Percentiles rank a stretch among this genome's conserved stretches.
Evolutionary conservation across 2,797 vertebrate species (phyloP).

Genomic region (Enteromius argenteus): DNA sequence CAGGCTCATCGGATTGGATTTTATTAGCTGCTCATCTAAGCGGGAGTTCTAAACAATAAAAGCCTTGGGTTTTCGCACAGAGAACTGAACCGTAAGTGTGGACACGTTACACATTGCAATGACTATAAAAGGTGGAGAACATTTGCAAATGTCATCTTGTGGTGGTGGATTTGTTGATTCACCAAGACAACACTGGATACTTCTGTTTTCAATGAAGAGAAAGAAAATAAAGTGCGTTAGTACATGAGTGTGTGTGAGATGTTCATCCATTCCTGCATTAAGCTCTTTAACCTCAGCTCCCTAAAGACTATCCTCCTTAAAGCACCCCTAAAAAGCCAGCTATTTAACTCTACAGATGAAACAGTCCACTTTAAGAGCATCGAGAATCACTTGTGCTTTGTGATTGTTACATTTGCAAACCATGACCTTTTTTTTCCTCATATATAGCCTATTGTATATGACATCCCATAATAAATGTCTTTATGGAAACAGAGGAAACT

Average conservation of each 20-base stretch:
- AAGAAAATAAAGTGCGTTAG: constrained; percentile 48
- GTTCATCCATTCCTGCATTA: constrained; percentile 59
- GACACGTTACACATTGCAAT: constrained; percentile 29
- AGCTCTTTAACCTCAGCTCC: constrained; percentile 57
- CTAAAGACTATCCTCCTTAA: constrained; percentile 54
- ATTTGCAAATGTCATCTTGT: constrained; percentile 45
- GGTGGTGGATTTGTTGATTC: constrained; percentile 51
- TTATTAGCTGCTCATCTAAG: constrained; percentile 52
- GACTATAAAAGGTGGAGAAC: constrained; percentile 47
- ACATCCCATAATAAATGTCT: constrained; percentile 66
- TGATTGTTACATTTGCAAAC: constrained; percentile 82
- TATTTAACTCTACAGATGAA: constrained; percentile 70
- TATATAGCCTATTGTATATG: constrained; percentile 66
- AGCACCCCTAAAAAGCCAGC: constrained; percentile 62
- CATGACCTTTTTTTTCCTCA: constrained; percentile 75
- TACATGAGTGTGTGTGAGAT: constrained; percentile 56
- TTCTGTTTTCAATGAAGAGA: constrained; percentile 50
- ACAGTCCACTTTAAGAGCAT: constrained; percentile 72
- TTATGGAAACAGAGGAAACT: constrained; percentile 47
- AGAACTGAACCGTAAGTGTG: constrained; percentile 25
- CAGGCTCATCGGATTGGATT: constrained; percentile 52
- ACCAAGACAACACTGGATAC: constrained; percentile 52
- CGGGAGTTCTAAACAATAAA: constrained; percentile 32
- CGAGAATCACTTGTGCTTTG: constrained; percentile 71
- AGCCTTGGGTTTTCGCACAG: constrained; percentile 22